Conservation (phyloP, 2,797 vertebrate species). For the Columba guinea region DNA sequence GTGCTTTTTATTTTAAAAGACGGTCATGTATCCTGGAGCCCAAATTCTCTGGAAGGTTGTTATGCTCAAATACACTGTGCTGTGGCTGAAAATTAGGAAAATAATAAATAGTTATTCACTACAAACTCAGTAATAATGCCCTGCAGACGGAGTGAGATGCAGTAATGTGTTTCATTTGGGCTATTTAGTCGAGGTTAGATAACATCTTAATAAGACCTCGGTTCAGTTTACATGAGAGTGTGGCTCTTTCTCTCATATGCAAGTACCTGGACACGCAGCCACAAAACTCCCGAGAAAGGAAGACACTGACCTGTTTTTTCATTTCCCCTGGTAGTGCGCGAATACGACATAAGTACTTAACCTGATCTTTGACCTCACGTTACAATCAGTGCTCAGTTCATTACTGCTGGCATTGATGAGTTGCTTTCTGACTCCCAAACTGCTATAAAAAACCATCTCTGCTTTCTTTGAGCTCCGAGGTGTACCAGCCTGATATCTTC, state of each 20-base stretch:
- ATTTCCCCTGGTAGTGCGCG: background rate
- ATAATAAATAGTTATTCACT: background rate
- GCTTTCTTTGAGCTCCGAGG: background rate
- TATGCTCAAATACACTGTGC: background rate
- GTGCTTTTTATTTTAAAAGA: background rate
- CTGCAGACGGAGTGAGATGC: background rate
- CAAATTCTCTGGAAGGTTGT: background rate
- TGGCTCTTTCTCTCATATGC: background rate
- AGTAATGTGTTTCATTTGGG: background rate
- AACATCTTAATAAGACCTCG: background rate
- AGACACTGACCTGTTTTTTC: background rate
- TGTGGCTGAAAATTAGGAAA: background rate
- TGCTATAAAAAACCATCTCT: background rate
- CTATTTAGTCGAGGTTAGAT: background rate
- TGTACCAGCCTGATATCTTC: background rate
- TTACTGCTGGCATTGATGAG: background rate
- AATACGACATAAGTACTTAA: accelerated
- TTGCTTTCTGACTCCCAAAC: background rate
- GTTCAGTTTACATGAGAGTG: background rate
- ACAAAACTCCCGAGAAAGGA: background rate
- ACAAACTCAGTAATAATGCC: background rate
- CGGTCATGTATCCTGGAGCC: background rate
- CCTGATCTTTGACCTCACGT: background rate
- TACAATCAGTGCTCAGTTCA: background rate
- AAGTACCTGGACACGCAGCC: background rate